Base-by-base conservation (phyloP, 2,113 vertebrate genomes). In the Panthera uncia region DNA sequence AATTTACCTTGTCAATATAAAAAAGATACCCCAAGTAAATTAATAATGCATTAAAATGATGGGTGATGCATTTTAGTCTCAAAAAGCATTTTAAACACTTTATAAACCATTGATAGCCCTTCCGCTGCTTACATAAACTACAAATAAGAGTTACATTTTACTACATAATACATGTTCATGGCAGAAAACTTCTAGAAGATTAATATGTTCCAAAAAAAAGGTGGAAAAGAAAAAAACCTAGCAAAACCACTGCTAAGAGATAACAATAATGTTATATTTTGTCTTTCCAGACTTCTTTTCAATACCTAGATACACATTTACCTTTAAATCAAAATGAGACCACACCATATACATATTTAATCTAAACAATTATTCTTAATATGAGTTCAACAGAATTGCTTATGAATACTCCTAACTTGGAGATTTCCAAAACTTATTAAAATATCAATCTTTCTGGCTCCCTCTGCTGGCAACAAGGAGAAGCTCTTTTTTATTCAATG, bases 401-500 rank as follows among this genome's bases (percentile, higher is more conserved):
- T 81, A 81, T 48, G 21, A 73, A 73, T 73, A 96, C 55, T 85
- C 16, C 50, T 68, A 69, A 91, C 57, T 74, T 27, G 27, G 27
- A 91, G 38, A 91, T 88, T 83, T 76, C 33, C 91, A 88, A 94
- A 87, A 5, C 21, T 76, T 90, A 95, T 50, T 95, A 66, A 91
- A 95, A 80, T 88, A 93, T 41, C 55, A 89, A 63, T 83, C 91
- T 98, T 95, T 94, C 94, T 95, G 38, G 74, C 97, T 98, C 98
- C 97, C 97, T 96, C 97, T 98, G 78, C 95, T 97, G 97, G 96
- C 61, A 73, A 83, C 76, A 68, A 85, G 69, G 45, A 91, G 68
- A 96, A 92, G 57, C 21, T 63, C 66, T 89, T 57, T 65, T 41
- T 48, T 61, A 78, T 80, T 83, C 29, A 79, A 89, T 84, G 85